These are phyloP conservation scores for Deroptyus accipitrinus DNA, from an alignment of 2,113 vertebrate genomes.

Conservation along the genomic window DNA sequence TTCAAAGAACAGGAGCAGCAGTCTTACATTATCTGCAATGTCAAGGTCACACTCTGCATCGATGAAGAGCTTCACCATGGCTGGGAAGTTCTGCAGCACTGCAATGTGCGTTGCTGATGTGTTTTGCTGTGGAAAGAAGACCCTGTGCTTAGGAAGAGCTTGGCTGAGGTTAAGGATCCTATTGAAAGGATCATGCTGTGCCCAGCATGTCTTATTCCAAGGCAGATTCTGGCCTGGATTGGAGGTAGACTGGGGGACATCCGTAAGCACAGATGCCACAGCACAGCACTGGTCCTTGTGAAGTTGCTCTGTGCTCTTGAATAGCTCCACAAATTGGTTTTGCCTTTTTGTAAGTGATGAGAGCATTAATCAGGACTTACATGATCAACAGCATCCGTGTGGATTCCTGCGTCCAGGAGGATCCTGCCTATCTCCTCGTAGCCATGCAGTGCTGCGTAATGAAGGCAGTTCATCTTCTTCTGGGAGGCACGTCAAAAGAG, in stretches of 20 bases:
- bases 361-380: slow-evolving; percentile 65
- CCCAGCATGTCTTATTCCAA: background rate
- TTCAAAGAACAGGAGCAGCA: background rate
- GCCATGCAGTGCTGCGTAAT: slow-evolving; percentile 78
- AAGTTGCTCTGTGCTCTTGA: background rate
- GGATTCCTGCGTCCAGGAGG: slow-evolving; percentile 78
- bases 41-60: slow-evolving; percentile 81
- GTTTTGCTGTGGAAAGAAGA: slow-evolving; percentile 76
- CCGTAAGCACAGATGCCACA: background rate
- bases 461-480: slow-evolving; percentile 85
- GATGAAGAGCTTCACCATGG: slow-evolving; percentile 80
- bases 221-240: background rate
- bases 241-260: rapidly evolving
- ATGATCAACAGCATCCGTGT: slow-evolving; percentile 73
- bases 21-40: slow-evolving; percentile 81
- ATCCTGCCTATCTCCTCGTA: slow-evolving; percentile 70
- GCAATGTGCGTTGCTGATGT: slow-evolving; percentile 77
- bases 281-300: background rate
- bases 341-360: background rate
- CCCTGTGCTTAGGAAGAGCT: background rate
- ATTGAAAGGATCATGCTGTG: background rate
- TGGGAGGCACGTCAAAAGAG: slow-evolving; percentile 25
- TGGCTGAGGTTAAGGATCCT: background rate
- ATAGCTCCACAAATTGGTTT: background rate
- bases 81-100: slow-evolving; percentile 78